Conservation (phyloP, 2,113 vertebrate genomes). For the Sylvilagus bachmani region DNA sequence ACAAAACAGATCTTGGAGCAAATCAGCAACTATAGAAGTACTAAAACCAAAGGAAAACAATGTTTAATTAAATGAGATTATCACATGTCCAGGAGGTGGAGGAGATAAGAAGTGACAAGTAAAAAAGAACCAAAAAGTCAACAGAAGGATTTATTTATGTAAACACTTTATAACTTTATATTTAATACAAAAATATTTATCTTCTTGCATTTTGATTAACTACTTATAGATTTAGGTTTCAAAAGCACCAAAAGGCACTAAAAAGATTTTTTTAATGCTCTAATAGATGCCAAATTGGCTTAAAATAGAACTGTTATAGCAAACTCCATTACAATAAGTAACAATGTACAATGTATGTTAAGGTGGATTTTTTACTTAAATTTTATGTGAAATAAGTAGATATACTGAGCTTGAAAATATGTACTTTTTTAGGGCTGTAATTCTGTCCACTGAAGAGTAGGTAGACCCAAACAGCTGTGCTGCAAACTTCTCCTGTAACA, state of each 20-base stretch:
- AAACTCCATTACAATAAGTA: constrained; percentile 59
- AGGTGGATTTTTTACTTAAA: constrained; percentile 6
- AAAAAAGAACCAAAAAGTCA: constrained; percentile 11
- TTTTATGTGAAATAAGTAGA: constrained; percentile 42
- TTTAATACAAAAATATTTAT: constrained; percentile 44
- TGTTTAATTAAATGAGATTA: constrained; percentile 56
- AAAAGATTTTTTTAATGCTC: constrained; percentile 8
- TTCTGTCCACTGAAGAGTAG: not conserved
- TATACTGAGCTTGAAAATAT: not conserved
- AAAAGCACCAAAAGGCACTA: constrained; percentile 28
- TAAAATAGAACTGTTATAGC: constrained; percentile 41
- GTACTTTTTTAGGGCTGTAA: not conserved
- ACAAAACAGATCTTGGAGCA: constrained; percentile 29
- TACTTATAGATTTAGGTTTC: not conserved
- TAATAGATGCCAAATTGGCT: not conserved
- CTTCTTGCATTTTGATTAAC: constrained; percentile 39
- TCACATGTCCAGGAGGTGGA: constrained; percentile 9
- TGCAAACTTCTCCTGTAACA: not conserved
- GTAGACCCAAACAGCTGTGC: not conserved
- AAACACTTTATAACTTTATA: not conserved
- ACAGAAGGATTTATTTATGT: not conserved
- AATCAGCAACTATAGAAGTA: constrained; percentile 16
- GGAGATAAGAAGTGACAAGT: not conserved
- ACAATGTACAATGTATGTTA: constrained; percentile 9
- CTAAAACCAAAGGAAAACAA: constrained; percentile 33